phyloP scores from a whole-genome alignment of 2,797 vertebrate species.

The Echeneis naucrates region DNA sequence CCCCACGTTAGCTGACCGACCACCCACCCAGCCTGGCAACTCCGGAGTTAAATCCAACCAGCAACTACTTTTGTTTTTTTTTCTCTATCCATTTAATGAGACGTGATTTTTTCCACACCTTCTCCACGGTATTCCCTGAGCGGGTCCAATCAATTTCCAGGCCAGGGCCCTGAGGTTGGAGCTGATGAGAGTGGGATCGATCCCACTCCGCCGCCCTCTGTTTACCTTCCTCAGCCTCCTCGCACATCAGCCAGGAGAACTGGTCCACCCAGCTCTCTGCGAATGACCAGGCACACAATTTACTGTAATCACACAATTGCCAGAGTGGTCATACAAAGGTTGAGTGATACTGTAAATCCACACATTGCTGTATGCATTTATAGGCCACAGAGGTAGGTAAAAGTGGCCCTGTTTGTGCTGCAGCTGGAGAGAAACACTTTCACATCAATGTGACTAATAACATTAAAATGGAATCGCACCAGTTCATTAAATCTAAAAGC shows the following conservation, averaged over 20 bases:
- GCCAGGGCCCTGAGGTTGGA: constrained; percentile 76
- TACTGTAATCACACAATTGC: constrained; percentile 52
- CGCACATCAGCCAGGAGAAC: constrained; percentile 59
- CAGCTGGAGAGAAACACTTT: neutral
- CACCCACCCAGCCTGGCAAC: constrained; percentile 72
- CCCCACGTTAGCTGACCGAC: constrained; percentile 69
- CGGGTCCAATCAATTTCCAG: constrained; percentile 84
- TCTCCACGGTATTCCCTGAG: constrained; percentile 74
- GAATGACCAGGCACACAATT: constrained; percentile 39
- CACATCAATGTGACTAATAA: neutral
- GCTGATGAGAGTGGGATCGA: constrained; percentile 84
- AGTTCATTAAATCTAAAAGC: neutral
- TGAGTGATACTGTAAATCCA: constrained; percentile 35
- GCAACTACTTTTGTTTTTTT: too few species aligned
- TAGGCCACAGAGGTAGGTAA: neutral
- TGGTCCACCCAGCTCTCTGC: constrained; percentile 44
- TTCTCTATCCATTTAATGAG: constrained; percentile 77
- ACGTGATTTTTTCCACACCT: constrained; percentile 71
- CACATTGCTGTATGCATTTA: constrained; percentile 31
- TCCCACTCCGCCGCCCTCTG: constrained; percentile 74
- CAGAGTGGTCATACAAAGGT: constrained; percentile 36
- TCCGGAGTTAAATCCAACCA: constrained; percentile 75
- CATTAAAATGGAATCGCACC: neutral
- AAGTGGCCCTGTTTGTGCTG: neutral
- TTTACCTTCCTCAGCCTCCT: constrained; percentile 74